Base-by-base conservation (phyloP, 1,140 invertebrate species). In the Branchinecta lynchi region DNA sequence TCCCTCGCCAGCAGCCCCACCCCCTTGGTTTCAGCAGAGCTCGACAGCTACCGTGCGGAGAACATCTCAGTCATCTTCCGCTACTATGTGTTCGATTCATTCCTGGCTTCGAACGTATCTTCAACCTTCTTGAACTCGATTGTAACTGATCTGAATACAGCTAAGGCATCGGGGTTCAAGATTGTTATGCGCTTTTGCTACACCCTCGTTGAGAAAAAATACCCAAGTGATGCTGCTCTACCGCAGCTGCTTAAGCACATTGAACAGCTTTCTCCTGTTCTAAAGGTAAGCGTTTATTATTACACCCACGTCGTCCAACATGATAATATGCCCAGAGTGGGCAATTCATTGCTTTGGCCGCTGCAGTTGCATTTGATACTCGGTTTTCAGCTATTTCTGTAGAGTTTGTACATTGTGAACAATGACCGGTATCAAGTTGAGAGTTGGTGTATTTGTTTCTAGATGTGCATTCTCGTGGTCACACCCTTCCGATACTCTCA, bases 131-230 rank as follows among this genome's bases (percentile, higher is more conserved):
- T 70, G 9, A 66, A n/a, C n/a, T n/a, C n/a, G 3, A 70, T 70
- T 8, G 15, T 7, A 7, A 7, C 0, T 43, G 69, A 70, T 10
- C 66, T 70, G 8, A 10, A 10, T 0, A 66, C 32, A n/a, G 15
- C 66, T 5, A 32, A 44, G 12, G 12, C n/a, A 15, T 60, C 21
- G 9, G 45, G 43, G 9, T 66, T 70, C 65, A 70, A 70, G 45
- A 44, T 15, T n/a, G 12, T 70, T 12, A 43, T 70, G 21, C 69
- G 69, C n/a, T 70, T 70, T 12, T 65, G 69, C 65, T 70, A 70
- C 43, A 65, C 46, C 8, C 17, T 65, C 3, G 44, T 45, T 21
- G 20, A 65, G 43, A 20, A 7, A 15, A 10, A n/a, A 66, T 32
- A 32, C 32, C 32, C 32, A 32, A 32, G 32, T 32, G 69, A 70